Base-by-base conservation (phyloP, 2,888 invertebrate genomes). In the Petrolisthes manimaculis region DNA sequence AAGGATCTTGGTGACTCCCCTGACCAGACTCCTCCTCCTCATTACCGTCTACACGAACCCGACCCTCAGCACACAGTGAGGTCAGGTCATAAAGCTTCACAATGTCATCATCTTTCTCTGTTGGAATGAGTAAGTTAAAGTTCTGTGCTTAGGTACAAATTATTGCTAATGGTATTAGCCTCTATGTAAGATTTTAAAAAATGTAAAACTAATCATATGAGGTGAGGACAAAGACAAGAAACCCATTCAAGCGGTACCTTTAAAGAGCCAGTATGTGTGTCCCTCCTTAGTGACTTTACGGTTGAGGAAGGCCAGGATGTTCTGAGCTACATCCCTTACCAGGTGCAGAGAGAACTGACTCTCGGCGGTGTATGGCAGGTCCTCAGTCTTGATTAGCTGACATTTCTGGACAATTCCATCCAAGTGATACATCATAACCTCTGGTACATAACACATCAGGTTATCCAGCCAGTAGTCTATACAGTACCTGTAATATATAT, bases 251-350 rank as follows among this genome's bases (percentile, higher is more conserved):
- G 37, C 37, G 1, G 4, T 37, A 90, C 97, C 97, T 94, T 98
- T 98, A 92, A 98, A 98, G 67, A 99, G 93, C 98, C 98, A 99
- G 93, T 99, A 99, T 0, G 98, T 99, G 92, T 98, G 98, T 0
- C 98, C 98, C 12, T 98, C 97, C 93, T 97, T 97, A 0, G 98
- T 98, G 0, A 97, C 98, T 92, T 98, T 98, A 0, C 96, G 95
- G 92, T 98, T 98, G 0, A 98, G 93, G 92, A 98, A 99, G 0
- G 97, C 96, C 80, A 98, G 93, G 89, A 99, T 98, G 93, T 98
- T 98, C 92, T 97, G 97, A 0, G 98, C 98, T 0, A 98, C 97
- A 92, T 98, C 97, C 82, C 96, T 95, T 12, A 98, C 96, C 0
- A 98, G 95, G 93, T 96, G 96, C 0, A 96, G 97, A 37, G 96